Percentiles rank a stretch among this genome's conserved stretches.
Conservation (phyloP, 2,113 vertebrate genomes). For the Zingel zingel region DNA sequence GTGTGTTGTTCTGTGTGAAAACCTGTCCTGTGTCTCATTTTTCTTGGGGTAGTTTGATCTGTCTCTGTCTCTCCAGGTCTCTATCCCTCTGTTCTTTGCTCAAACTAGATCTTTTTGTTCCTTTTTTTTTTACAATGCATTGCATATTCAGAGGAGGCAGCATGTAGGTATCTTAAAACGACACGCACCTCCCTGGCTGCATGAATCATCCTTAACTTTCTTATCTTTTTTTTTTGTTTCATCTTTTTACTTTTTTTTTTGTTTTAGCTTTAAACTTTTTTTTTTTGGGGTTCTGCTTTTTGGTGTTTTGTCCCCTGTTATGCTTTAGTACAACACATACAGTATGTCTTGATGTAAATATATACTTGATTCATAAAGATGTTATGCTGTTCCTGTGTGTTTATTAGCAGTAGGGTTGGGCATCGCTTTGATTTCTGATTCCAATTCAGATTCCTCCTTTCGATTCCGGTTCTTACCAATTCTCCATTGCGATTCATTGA, state of each 20-base stretch:
- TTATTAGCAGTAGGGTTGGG: constrained; percentile 22
- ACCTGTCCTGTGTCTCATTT: constrained; percentile 67
- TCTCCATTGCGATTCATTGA: no score
- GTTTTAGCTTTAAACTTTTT: constrained; percentile 11
- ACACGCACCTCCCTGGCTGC: constrained; percentile 75
- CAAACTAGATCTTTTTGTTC: constrained; percentile 82
- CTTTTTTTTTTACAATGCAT: constrained; percentile 81
- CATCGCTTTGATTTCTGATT: no score
- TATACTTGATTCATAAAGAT: background rate
- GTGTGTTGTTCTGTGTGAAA: constrained; percentile 52
- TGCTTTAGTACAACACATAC: constrained; percentile 26
- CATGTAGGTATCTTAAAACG: constrained; percentile 76
- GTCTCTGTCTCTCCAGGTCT: constrained; percentile 77
- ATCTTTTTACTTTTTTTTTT: constrained; percentile 11
- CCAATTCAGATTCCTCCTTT: no score
- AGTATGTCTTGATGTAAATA: constrained; percentile 29
- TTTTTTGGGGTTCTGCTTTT: constrained; percentile 28
- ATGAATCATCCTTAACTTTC: constrained; percentile 76
- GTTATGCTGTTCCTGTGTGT: constrained; percentile 40
- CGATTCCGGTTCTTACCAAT: no score
- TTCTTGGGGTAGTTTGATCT: constrained; percentile 66
- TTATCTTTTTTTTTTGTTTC: constrained; percentile 45
- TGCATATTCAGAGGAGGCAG: constrained; percentile 81
- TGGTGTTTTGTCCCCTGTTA: constrained; percentile 35
- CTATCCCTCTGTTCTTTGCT: constrained; percentile 76